Percentiles rank a stretch among this genome's conserved stretches.
These are phyloP conservation scores for Pangasius djambal DNA, from an alignment of 2,797 vertebrate species.

Conservation along the genomic window DNA sequence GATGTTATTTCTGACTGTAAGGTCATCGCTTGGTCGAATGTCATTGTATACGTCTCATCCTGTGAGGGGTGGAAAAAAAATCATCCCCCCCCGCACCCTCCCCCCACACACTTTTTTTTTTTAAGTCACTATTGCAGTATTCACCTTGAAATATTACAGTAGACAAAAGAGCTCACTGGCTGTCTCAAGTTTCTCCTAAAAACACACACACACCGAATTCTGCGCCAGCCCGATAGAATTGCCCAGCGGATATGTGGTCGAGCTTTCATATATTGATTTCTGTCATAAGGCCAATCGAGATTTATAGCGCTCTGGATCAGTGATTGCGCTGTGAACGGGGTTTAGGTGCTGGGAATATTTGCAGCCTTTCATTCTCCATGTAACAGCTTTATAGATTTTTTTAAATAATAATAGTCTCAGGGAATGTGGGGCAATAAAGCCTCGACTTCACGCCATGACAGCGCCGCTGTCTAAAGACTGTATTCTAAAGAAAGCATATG, in stretches of 20 bases:
- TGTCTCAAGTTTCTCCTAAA: slow-evolving; percentile 17
- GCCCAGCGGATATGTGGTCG: slow-evolving; percentile 40
- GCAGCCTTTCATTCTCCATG: slow-evolving; percentile 13
- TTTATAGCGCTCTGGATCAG: slow-evolving; percentile 42
- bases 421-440: slow-evolving; percentile 6
- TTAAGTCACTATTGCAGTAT: not conserved
- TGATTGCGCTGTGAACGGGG: slow-evolving; percentile 28
- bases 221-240: slow-evolving; percentile 35
- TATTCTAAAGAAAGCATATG: not conserved
- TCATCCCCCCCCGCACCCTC: not conserved
- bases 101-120: too few species aligned
- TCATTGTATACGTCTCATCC: not conserved
- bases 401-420: slow-evolving; percentile 35
- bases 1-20: not conserved
- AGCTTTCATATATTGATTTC: slow-evolving; percentile 55
- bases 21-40: not conserved
- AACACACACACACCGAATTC: slow-evolving; percentile 18
- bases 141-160: slow-evolving; percentile 31
- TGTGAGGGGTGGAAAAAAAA: not conserved
- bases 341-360: slow-evolving; percentile 15
- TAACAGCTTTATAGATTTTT: slow-evolving; percentile 13
- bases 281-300: slow-evolving; percentile 52
- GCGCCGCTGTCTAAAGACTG: not conserved
- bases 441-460: not conserved
- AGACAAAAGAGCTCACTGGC: slow-evolving; percentile 19